Evolutionary conservation across 2,797 vertebrate genomes (phyloP).

Genomic region (Spinibarbus caldwelli): DNA sequence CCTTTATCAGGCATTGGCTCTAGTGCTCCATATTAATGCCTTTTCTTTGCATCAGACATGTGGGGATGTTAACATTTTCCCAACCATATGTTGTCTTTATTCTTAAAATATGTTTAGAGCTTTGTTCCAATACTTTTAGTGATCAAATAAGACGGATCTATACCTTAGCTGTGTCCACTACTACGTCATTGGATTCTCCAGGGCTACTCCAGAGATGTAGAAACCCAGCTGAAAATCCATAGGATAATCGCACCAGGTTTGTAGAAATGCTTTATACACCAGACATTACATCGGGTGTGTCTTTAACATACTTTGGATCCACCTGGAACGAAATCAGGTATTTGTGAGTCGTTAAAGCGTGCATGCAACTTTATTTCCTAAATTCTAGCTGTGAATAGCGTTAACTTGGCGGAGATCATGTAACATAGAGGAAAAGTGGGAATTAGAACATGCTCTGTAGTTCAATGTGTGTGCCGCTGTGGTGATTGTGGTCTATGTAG

Average conservation of each 20-base stretch:
- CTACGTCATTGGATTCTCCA: constrained; percentile 72
- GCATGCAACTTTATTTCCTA: constrained; percentile 62
- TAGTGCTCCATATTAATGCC: constrained; percentile 8
- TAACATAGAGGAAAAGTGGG: constrained; percentile 54
- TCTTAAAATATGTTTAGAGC: constrained; percentile 76
- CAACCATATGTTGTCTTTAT: constrained; percentile 72
- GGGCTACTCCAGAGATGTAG: constrained; percentile 71
- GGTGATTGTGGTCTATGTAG: constrained; percentile 64
- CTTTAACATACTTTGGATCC: constrained; percentile 60
- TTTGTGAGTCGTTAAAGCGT: constrained; percentile 60
- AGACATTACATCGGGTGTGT: constrained; percentile 65
- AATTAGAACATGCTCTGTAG: constrained; percentile 57
- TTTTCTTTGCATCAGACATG: constrained; percentile 51
- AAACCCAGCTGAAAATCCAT: constrained; percentile 70
- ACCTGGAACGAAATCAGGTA: constrained; percentile 60
- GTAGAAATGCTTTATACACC: constrained; percentile 70
- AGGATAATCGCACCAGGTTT: constrained; percentile 72
- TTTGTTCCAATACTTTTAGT: constrained; percentile 78
- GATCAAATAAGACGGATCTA: constrained; percentile 68
- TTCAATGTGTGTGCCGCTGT: constrained; percentile 61
- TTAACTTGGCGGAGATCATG: constrained; percentile 50
- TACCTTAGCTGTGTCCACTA: constrained; percentile 77
- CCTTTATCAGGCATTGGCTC: constrained; percentile 1
- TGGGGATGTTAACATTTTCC: constrained; percentile 54
- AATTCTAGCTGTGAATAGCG: constrained; percentile 31